These are phyloP conservation scores for Apis mellifera DNA, from an alignment of 1,140 invertebrate genomes.

Conservation along the genomic window Amel_HAv3.1 CM009944.2:6900501-6901000, in stretches of 20 bases:
- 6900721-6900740: no score
- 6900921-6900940: neutral
- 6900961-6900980: no score
- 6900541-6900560: constrained; percentile 40
- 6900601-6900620: constrained; percentile 48
- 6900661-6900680: constrained; percentile 15
- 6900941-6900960: no score
- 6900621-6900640: constrained; percentile 48
- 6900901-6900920: neutral
- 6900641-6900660: constrained; percentile 39
- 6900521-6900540: constrained; percentile 30
- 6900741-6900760: constrained; percentile 31
- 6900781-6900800: neutral
- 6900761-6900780: constrained; percentile 23
- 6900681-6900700: neutral
- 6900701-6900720: constrained; percentile 14
- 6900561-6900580: constrained; percentile 49
- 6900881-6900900: constrained; percentile 42
- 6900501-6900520: constrained; percentile 3
- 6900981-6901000: no score
- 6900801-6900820: constrained; percentile 38
- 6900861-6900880: constrained; percentile 42
- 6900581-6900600: constrained; percentile 55
- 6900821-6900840: constrained; percentile 41
- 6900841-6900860: constrained; percentile 46